Base-by-base conservation (phyloP, 2,797 vertebrate species). In the Phylloscopus collybita region DNA sequence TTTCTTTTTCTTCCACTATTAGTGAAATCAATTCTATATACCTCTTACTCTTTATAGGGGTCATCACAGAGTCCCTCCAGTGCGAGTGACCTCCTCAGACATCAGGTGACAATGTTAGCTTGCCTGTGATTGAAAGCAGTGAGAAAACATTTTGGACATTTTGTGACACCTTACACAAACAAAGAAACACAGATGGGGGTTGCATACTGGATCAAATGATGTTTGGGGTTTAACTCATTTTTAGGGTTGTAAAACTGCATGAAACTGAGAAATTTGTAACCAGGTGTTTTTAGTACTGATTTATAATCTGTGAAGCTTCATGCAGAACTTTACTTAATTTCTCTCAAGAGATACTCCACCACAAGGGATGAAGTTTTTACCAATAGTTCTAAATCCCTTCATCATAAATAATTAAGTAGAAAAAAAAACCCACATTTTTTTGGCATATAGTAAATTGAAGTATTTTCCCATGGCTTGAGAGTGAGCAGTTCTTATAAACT, bases 381-480 rank as follows among this genome's bases (percentile, higher is more conserved):
- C 25, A 62, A 40, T 30, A 30, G 20, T 65, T 79, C 50, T 16
- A 75, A 75, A 83, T 86, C 12, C 45, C 22, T 23, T 71, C 2
- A 30, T 26, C 6, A 49, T 61, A 81, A 92, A 80, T 62, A 86
- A 76, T 34, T 45, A 92, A 83, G 18, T 64, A n/a, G 60, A 90
- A 38, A 56, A 89, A 67, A 27, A 42, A 89, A 86, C 13, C 40
- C 40, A 60, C 25, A 54, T 70, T 47, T 90, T 90, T 80, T 82
- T 90, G 15, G 22, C 67, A 75, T 96, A 86, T 86, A 95, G 71
- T 93, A 96, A 96, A 96, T 96, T 69, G 88, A 97, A 98, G 95
- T 97, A 95, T 96, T 97, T 96, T 94, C 80, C 93, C 50, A 38
- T 95, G 82, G 53, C 70, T 97, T 97, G 83, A 96, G 92, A 95